Percentiles rank a stretch among this genome's conserved stretches.
Conservation (phyloP, 2,113 vertebrate species). For the Myotis davidii region DNA sequence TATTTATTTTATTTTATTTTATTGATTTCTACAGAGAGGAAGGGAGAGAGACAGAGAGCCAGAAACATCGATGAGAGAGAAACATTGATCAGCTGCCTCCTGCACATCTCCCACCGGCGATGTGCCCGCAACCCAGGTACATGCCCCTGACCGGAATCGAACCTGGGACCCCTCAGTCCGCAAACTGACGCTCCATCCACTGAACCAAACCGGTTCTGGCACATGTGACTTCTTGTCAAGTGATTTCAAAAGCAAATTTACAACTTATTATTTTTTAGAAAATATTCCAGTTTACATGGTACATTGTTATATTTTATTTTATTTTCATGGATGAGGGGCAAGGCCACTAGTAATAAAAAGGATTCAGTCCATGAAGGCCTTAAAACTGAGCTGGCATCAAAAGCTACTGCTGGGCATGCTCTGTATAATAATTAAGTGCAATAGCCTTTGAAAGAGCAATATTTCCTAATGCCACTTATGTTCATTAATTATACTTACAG, state of each 20-base stretch:
- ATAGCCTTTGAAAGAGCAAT: constrained; percentile 5
- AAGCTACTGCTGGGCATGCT: background rate
- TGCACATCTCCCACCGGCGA: too few species aligned
- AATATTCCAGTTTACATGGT: background rate
- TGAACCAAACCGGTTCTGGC: too few species aligned
- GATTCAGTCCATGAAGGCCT: background rate
- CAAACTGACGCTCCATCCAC: too few species aligned
- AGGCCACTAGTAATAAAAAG: background rate
- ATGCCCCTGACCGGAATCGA: too few species aligned
- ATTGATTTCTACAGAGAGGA: too few species aligned
- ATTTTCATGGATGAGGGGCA: background rate
- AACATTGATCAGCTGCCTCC: too few species aligned
- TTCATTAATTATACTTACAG: background rate
- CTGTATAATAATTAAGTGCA: background rate
- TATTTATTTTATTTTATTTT: too few species aligned
- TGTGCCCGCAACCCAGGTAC: too few species aligned
- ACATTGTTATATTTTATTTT: background rate
- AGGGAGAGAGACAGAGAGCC: too few species aligned
- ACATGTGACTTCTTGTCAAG: background rate
- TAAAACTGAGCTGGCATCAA: background rate
- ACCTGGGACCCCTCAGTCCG: too few species aligned
- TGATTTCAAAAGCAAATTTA: constrained; percentile 9
- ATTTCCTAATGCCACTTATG: background rate
- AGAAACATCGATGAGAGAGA: too few species aligned
- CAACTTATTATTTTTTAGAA: background rate